Evolutionary conservation across 2,797 vertebrate species (phyloP).

Genomic region (Acanthurus tractus): DNA sequence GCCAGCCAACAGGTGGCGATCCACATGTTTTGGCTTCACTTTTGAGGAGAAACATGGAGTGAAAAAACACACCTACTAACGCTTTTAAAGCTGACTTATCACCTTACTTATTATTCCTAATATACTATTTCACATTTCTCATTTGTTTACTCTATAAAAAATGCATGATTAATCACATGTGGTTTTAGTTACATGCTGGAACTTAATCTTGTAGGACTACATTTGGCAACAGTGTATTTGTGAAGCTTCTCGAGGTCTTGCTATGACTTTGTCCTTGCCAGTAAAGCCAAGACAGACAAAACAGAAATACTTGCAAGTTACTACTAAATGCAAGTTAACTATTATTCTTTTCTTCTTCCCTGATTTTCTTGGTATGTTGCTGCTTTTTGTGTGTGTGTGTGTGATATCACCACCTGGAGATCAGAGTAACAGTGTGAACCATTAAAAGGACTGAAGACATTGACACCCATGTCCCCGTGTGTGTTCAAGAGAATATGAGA

Average conservation of each 20-base stretch:
- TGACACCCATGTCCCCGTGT: neutral
- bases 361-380: neutral
- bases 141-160: neutral
- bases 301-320: too few species aligned
- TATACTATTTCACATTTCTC: neutral
- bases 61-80: neutral
- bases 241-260: neutral
- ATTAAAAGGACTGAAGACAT: neutral
- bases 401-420: neutral
- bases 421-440: neutral
- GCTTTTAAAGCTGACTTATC: neutral
- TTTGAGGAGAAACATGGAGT: neutral
- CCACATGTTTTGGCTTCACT: too few species aligned
- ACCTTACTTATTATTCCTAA: neutral
- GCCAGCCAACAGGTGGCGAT: too few species aligned
- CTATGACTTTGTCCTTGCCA: neutral
- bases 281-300: neutral
- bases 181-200: neutral
- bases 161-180: neutral
- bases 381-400: neutral
- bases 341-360: too few species aligned
- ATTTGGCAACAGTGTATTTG: neutral
- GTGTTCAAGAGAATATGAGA: neutral
- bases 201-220: too few species aligned
- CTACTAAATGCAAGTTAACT: neutral